Percentiles rank a stretch among this genome's conserved stretches.
Conservation (phyloP, 1,140 invertebrate species). For the Nasonia giraulti region DNA sequence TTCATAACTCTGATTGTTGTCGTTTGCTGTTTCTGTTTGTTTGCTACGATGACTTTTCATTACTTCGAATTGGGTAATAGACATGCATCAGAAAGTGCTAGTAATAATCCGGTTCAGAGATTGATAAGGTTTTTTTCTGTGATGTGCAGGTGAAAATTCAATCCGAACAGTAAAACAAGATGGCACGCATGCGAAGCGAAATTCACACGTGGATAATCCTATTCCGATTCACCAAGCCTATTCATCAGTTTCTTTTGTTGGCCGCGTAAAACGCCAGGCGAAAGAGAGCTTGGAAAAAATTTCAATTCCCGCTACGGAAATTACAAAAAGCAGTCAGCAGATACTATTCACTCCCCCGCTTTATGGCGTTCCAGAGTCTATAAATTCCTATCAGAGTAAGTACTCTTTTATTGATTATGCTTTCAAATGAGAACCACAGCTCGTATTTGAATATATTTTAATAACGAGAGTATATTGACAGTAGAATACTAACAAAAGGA, state of each 20-base stretch:
- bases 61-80: conserved; percentile 16
- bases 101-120: background rate
- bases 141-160: conserved; percentile 14
- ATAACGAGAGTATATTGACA: no score
- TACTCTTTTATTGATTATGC: background rate
- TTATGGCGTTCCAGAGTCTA: background rate
- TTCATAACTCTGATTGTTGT: background rate
- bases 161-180: background rate
- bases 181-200: background rate
- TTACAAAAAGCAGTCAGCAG: conserved; percentile 54
- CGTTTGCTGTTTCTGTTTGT: background rate
- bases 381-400: background rate
- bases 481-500: no score
- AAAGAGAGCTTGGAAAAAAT: background rate
- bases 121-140: background rate
- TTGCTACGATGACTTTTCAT: background rate
- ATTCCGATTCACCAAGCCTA: background rate
- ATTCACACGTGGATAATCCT: background rate
- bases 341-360: conserved; percentile 49
- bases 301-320: conserved; percentile 51
- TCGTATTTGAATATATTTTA: background rate
- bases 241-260: background rate
- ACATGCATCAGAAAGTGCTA: background rate
- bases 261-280: background rate
- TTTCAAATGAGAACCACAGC: no score